Evolutionary conservation across 2,113 vertebrate species (phyloP), one percentile per base, ranked within the genome.

Genomic region (Semnopithecus entellus): DNA sequence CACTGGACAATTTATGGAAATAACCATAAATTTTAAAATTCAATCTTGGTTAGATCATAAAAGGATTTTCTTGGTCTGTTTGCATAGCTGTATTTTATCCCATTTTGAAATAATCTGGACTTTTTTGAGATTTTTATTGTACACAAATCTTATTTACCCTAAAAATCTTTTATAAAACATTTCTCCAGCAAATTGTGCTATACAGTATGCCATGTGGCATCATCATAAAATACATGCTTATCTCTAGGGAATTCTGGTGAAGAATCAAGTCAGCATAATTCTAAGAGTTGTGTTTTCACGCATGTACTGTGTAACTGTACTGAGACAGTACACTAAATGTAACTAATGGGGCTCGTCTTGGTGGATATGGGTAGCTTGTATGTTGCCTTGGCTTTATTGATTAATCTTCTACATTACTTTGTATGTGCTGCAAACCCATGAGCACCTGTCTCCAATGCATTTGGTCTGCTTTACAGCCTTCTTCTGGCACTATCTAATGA

Each of bases 21-120:
- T 73, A 94, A 52, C n/a, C 80, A 66, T 89, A 91, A 94, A 94
- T 97, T 96, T 94, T 16, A 91, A 91, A 85, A 83, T 57, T 48
- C 40, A 90, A n/a, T 68, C 92, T 96, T 78, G 87, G 57, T 87
- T 85, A 22, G 76, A 59, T 52, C 1, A 2, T 82, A 59, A 98
- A 90, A 96, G 87, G 87, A 95, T 95, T 93, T 91, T 88, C 83
- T 43, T 93, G 43, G 43, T 94, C 94, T 97, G 57, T 91, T 94
- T 61, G 68, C 66, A 84, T 73, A 95, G 79, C 79, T 91, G 30
- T 87, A 50, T 96, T 97, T 97, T 97, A 92, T 92, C 84, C 52
- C 8, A 79, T 64, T 92, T 79, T 73, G 22, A 82, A 86, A 40
- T 73, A 70, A 73, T 91, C 45, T 83, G 30, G 38, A 75, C 76